A percentile compares a stretch with the other conserved stretches of the same genome.
These are phyloP conservation scores for Cydia amplana DNA, from an alignment of 1,140 invertebrate species.

Conservation along the genomic window DNA sequence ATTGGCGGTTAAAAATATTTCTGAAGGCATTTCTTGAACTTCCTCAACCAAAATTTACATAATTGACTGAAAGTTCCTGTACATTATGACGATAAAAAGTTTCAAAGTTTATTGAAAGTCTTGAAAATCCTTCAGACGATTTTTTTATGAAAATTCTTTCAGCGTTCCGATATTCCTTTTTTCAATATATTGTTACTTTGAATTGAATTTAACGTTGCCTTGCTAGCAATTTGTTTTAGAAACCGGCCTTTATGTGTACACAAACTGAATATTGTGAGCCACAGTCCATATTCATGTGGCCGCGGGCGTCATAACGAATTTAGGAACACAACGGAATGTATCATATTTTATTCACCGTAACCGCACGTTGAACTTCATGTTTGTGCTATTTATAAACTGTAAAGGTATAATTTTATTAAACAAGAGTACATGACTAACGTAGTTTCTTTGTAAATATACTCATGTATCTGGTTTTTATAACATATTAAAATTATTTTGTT, in stretches of 20 bases:
- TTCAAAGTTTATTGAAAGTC: constrained; percentile 30
- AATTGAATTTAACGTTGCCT: constrained; percentile 12
- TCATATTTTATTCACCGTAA: constrained; percentile 5
- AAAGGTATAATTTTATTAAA: too few species aligned
- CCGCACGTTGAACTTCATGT: not conserved
- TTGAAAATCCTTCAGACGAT: constrained; percentile 23
- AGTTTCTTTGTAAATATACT: not conserved
- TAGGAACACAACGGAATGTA: not conserved
- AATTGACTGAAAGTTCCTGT: constrained; percentile 24
- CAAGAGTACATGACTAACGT: not conserved
- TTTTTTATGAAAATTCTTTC: constrained; percentile 29
- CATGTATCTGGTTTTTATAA: too few species aligned
- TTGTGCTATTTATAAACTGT: not conserved
- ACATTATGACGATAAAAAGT: constrained; percentile 29
- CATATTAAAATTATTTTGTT: not conserved
- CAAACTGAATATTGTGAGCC: not conserved
- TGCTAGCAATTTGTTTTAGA: constrained; percentile 3
- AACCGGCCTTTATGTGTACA: not conserved
- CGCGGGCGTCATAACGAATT: constrained; percentile 11
- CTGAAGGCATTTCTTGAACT: not conserved
- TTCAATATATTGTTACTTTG: constrained; percentile 22
- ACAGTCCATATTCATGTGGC: not conserved
- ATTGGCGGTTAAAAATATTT: not conserved
- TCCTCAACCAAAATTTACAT: constrained; percentile 5
- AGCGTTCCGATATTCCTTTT: constrained; percentile 13